A percentile compares a stretch with the other conserved stretches of the same genome.
phyloP scores from a whole-genome alignment of 2,797 vertebrate species.

The Euthynnus affinis region DNA sequence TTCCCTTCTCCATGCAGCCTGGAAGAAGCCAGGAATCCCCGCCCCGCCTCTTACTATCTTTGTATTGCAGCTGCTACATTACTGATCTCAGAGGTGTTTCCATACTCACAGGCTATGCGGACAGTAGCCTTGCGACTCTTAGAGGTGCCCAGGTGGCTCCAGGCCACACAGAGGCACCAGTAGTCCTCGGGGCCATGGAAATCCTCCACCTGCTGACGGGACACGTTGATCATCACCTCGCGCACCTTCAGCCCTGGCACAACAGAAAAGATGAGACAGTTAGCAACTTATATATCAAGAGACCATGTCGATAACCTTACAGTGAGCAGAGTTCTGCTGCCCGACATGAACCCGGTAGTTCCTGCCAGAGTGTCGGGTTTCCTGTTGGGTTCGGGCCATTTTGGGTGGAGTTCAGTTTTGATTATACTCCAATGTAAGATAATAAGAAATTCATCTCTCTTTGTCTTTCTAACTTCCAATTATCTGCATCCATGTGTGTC shows the following conservation, averaged over 20 bases:
- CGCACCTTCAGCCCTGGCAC: conserved; percentile 92
- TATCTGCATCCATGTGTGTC: too few relatives aligned
- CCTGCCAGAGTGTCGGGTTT: too few relatives aligned
- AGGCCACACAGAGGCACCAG: conserved; percentile 98
- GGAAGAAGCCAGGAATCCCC: too few relatives aligned
- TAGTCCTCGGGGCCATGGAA: conserved; percentile 97
- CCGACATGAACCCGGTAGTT: too few relatives aligned
- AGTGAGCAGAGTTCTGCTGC: too few relatives aligned
- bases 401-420: neutral
- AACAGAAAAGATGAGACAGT: conserved; percentile 10
- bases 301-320: neutral
- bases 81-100: neutral
- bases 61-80: neutral
- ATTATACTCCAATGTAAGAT: neutral
- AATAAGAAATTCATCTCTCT: neutral
- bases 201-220: conserved; percentile 98
- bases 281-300: neutral
- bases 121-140: conserved; percentile 97
- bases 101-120: conserved; percentile 96
- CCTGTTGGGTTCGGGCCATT: too few relatives aligned
- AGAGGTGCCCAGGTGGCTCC: conserved; percentile 97
- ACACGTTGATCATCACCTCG: conserved; percentile 97
- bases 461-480: neutral
- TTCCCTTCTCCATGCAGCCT: too few relatives aligned
- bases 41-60: too few relatives aligned